Evolutionary conservation across 2,888 invertebrate species (phyloP).

Genomic region (Nemotelus pantherinus): DNA sequence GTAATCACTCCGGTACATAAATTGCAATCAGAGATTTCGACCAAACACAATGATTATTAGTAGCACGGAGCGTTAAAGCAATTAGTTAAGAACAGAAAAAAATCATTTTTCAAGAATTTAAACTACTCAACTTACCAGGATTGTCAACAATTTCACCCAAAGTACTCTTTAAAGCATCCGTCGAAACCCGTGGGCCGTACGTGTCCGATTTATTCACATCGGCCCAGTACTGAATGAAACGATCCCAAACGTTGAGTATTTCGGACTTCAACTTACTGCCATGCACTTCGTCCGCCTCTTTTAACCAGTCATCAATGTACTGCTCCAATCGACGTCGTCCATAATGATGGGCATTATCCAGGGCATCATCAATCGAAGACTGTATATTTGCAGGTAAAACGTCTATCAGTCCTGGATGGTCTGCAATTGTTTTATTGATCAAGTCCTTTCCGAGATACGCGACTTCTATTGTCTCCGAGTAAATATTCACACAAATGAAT

Average conservation of each 20-base stretch:
- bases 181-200: conserved; percentile 78
- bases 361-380: conserved; percentile 83
- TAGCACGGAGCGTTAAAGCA: conserved; percentile 32
- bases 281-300: conserved; percentile 82
- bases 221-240: conserved; percentile 92
- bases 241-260: conserved; percentile 91
- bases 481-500: conserved; percentile 79
- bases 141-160: conserved; percentile 78
- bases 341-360: conserved; percentile 93
- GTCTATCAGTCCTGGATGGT: conserved; percentile 86
- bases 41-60: not conserved
- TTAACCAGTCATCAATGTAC: conserved; percentile 81
- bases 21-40: too few relatives aligned
- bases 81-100: conserved; percentile 14
- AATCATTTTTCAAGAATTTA: not conserved
- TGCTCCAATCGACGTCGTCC: conserved; percentile 91
- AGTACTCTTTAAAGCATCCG: conserved; percentile 75
- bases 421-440: conserved; percentile 86
- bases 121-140: conserved; percentile 69
- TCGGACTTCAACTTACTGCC: conserved; percentile 86
- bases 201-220: conserved; percentile 70
- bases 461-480: conserved; percentile 92
- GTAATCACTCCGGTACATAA: too few relatives aligned
- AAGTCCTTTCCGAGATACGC: conserved; percentile 89
- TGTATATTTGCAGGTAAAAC: conserved; percentile 74